Percentiles rank a stretch among this genome's conserved stretches.
phyloP scores from a whole-genome alignment of 2,888 invertebrate genomes.

The Eupithecia dodoneata region DNA sequence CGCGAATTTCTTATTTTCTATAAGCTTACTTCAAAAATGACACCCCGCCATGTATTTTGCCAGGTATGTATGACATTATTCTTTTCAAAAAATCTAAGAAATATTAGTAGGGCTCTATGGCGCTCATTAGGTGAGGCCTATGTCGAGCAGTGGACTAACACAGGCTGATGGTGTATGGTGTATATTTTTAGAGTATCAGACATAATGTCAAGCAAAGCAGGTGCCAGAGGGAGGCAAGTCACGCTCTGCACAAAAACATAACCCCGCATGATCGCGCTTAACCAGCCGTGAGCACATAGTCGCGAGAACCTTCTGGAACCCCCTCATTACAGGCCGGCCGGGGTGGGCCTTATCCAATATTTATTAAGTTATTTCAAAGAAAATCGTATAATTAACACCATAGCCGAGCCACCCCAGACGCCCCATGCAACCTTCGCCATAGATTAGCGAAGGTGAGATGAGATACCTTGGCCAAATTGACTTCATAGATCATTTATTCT shows the following conservation, averaged over 20 bases:
- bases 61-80: neutral
- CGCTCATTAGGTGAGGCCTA: too few relatives aligned
- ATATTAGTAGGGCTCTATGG: neutral
- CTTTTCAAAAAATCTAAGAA: neutral
- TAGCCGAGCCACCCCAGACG: slow-evolving; percentile 55
- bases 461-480: slow-evolving; percentile 13
- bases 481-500: neutral
- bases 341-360: slow-evolving; percentile 81
- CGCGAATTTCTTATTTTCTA: neutral
- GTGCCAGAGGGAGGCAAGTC: neutral
- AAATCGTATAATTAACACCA: slow-evolving; percentile 83
- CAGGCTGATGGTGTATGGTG: too few relatives aligned
- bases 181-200: neutral
- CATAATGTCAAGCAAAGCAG: slow-evolving; percentile 8
- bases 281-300: slow-evolving; percentile 33
- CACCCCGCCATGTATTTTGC: neutral
- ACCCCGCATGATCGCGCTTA: slow-evolving; percentile 21
- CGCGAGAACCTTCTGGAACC: slow-evolving; percentile 47
- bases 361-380: slow-evolving; percentile 84
- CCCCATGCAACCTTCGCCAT: slow-evolving; percentile 46
- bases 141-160: too few relatives aligned
- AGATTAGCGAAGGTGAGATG: slow-evolving; percentile 43
- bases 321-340: slow-evolving; percentile 64
- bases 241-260: slow-evolving; percentile 18
- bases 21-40: neutral